These are phyloP conservation scores for Bombus cullumanus DNA, from an alignment of 1,140 invertebrate genomes.

Conservation along the genomic window DNA sequence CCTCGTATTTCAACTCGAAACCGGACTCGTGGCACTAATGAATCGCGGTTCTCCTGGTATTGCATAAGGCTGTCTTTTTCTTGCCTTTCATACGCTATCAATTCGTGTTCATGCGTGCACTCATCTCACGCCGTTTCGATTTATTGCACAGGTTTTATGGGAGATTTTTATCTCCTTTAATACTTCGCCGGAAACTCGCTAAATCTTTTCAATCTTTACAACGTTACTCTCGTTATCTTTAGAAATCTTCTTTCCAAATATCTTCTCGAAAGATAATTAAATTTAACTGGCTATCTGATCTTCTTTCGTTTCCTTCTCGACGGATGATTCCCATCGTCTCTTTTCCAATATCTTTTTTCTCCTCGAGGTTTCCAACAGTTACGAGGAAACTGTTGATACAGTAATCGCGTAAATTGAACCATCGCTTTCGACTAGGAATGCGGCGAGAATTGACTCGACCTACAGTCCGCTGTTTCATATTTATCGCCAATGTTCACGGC, in stretches of 20 bases:
- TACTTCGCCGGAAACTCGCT: not conserved
- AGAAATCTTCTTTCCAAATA: not conserved
- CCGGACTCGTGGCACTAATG: constrained; percentile 50
- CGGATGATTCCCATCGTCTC: no score
- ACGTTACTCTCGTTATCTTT: not conserved
- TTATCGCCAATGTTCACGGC: constrained; percentile 26
- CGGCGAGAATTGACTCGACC: constrained; percentile 20
- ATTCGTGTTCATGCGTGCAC: not conserved
- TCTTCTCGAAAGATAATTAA: not conserved
- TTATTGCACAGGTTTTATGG: not conserved
- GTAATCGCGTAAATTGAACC: constrained; percentile 1
- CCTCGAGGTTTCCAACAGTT: no score
- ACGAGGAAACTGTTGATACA: not conserved
- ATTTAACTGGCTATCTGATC: not conserved
- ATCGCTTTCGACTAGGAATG: constrained; percentile 24
- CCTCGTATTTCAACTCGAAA: constrained; percentile 52
- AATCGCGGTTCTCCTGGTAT: constrained; percentile 47
- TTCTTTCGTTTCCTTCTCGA: not conserved
- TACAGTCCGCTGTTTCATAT: constrained; percentile 31
- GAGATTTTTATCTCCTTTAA: not conserved
- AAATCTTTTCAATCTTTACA: not conserved
- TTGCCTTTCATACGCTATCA: constrained; percentile 21
- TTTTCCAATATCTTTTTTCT: not conserved
- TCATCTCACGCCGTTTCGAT: constrained; percentile 6
- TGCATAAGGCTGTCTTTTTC: constrained; percentile 37